Evolutionary conservation across 2,113 vertebrate genomes (phyloP).

Genomic region (Ochotona princeps): DNA sequence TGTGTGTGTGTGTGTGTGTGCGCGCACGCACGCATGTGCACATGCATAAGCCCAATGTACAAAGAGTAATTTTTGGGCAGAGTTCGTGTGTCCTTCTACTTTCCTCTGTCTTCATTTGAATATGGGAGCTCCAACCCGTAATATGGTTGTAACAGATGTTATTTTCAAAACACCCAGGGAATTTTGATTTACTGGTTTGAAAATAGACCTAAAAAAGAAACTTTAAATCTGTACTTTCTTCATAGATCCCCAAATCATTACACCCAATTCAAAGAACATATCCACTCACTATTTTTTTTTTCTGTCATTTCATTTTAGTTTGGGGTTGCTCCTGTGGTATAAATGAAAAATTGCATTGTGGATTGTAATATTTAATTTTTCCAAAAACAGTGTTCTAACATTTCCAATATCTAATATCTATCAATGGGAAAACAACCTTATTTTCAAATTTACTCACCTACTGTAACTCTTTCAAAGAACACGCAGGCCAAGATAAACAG

Average conservation of each 20-base stretch:
- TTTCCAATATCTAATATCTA: background rate
- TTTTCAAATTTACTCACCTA: background rate
- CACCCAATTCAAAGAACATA: background rate
- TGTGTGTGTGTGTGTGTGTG: too few species aligned
- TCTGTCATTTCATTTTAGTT: background rate
- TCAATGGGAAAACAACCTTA: background rate
- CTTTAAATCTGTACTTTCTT: background rate
- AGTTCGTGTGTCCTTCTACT: too few species aligned
- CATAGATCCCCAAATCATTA: background rate
- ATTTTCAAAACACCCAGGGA: background rate
- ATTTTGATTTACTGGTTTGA: background rate
- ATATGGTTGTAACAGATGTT: too few species aligned
- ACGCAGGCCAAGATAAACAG: background rate
- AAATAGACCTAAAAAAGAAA: constrained; percentile 37
- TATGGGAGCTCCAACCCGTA: too few species aligned
- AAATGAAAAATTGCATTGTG: constrained; percentile 10
- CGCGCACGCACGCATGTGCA: too few species aligned
- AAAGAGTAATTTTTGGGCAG: too few species aligned
- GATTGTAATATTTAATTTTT: background rate
- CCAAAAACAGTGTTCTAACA: background rate
- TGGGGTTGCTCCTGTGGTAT: background rate
- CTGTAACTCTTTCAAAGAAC: background rate
- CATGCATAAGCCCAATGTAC: too few species aligned
- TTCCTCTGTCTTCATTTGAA: too few species aligned
- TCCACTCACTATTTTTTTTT: background rate